Evolutionary conservation across 2,113 vertebrate genomes (phyloP), one percentile per base, ranked within the genome.

Genomic region (Cephalopholis sonnerati): DNA sequence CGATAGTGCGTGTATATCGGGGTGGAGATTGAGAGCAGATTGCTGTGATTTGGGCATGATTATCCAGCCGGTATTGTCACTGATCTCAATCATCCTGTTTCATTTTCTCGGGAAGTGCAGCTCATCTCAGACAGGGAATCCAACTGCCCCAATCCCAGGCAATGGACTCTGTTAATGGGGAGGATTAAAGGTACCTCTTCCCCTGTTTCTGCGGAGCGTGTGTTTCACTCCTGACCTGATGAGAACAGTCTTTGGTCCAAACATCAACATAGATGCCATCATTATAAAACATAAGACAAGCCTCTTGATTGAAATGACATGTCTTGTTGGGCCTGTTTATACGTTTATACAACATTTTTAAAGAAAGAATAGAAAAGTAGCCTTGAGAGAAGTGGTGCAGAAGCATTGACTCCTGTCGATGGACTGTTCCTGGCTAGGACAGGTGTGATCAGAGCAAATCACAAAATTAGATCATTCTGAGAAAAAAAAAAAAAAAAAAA

Each of bases 1-100:
- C 82, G 82, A 91, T 87, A 87, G 90, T 4, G 3, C 93, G 79
- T 77, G 83, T 90, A 92, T 94, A 93, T 96, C 83, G 89, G 91
- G 10, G 64, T 25, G 83, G 95, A 93, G 93, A 95, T 95, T 95
- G 96, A 95, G 89, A 91, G 94, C 96, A 96, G 96, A 96, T 96
- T 96, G 95, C 90, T 63, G 92, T 73, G 81, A 94, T 96, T 95
- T 94, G 92, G 92, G 77, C 10, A 89, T 72, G 91, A 90, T 95
- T 94, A 95, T 95, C 95, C 92, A 91, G 74, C 79, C 90, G 88
- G 85, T 92, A 93, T 91, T 95, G 93, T 90, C 94, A 93, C 75
- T 95, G 94, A 95, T 95, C 91, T 89, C 90, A 83, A 22, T 92
- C 93, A 93, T 93, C 94, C 89, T 78, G 88, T 94, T 94, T 95